phyloP scores from a whole-genome alignment of 2,797 vertebrate species.

The Pipistrellus pygmaeus region DNA sequence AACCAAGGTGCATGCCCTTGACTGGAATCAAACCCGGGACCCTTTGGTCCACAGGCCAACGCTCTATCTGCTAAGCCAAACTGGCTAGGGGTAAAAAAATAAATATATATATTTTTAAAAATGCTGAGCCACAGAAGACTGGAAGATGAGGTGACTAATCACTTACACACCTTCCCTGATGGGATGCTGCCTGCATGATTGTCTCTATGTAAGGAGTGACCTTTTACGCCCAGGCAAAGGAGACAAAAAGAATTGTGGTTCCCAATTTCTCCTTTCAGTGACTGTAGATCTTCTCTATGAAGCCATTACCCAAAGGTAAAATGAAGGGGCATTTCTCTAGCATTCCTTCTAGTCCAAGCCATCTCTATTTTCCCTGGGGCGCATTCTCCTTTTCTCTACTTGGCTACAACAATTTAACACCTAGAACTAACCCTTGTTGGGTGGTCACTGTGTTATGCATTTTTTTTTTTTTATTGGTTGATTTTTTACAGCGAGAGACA shows the following conservation, averaged over 20 bases:
- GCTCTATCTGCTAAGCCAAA: too few species aligned
- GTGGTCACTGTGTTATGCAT: background rate
- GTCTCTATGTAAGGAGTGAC: background rate
- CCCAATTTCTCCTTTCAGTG: background rate
- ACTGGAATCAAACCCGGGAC: too few species aligned
- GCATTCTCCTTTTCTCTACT: background rate
- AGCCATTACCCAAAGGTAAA: background rate
- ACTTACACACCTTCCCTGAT: background rate
- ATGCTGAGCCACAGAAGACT: background rate
- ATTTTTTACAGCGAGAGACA: background rate
- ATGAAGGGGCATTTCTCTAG: background rate
- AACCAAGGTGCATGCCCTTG: too few species aligned
- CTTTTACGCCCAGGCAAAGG: background rate
- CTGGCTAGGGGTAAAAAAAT: too few species aligned
- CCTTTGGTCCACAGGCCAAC: too few species aligned
- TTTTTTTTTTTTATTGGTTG: background rate
- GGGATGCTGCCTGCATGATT: background rate
- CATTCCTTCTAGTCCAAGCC: background rate
- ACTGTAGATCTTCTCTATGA: background rate
- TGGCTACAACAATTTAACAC: background rate
- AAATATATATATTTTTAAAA: background rate
- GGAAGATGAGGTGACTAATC: background rate
- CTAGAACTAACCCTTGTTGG: background rate
- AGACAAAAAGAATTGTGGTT: background rate
- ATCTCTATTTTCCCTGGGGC: background rate